A percentile compares a stretch with the other conserved stretches of the same genome.
Conservation (phyloP, 2,888 invertebrate species). For the Hypselothyrea guttata region DNA sequence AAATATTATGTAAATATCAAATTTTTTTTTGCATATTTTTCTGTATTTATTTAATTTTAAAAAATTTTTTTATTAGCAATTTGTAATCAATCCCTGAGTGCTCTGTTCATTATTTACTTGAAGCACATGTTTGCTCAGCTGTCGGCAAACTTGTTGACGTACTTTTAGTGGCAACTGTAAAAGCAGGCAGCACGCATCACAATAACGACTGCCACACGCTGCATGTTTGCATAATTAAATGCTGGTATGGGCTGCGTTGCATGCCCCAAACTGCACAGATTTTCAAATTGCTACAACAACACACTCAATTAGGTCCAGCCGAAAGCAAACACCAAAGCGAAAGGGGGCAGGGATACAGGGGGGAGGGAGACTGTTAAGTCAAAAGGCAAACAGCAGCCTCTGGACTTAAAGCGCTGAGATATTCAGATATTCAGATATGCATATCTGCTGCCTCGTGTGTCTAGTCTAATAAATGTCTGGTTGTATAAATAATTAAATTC, state of each 20-base stretch:
- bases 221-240: conserved; percentile 56
- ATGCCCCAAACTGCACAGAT: conserved; percentile 26
- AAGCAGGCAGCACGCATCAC: conserved; percentile 18
- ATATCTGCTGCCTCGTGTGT: conserved; percentile 57
- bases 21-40: no score
- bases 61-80: conserved; percentile 1
- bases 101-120: no score
- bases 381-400: conserved; percentile 38
- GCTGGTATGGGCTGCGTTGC: conserved; percentile 17
- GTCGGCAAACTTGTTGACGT: conserved; percentile 5
- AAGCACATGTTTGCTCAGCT: no score
- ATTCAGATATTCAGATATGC: conserved; percentile 65
- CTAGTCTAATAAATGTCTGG: conserved; percentile 59
- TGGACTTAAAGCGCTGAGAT: background rate
- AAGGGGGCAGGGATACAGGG: background rate
- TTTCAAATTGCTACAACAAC: conserved; percentile 51
- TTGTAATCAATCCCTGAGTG: no score
- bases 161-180: conserved; percentile 16
- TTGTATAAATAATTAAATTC: conserved; percentile 75
- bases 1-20: no score
- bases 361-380: conserved; percentile 9
- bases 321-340: conserved; percentile 53
- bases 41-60: no score
- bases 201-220: conserved; percentile 5
- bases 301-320: conserved; percentile 60